Percentiles rank a stretch among this genome's conserved stretches.
phyloP scores from a whole-genome alignment of 2,888 invertebrate genomes.

The Pristionchus exspectatus region DNA sequence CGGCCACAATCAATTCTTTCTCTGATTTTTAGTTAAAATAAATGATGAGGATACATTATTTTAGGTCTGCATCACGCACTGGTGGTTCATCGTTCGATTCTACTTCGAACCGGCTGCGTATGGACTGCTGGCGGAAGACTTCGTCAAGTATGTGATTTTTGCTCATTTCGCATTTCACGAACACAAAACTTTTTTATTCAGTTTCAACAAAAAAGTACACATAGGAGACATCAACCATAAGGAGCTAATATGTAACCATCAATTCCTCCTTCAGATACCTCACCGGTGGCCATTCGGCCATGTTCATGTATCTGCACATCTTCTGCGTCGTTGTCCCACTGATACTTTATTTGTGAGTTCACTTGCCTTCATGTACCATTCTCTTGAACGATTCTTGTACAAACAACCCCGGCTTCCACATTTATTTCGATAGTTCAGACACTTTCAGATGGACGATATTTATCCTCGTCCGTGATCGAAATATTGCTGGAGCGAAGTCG shows the following conservation, averaged over 20 bases:
- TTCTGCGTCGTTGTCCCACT: slow-evolving; percentile 36
- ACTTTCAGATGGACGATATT: slow-evolving; percentile 4
- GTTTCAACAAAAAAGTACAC: too few species aligned
- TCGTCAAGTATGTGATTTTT: neutral
- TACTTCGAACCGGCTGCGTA: slow-evolving; percentile 49
- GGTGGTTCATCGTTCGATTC: neutral
- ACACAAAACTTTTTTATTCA: too few species aligned
- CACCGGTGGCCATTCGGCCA: neutral
- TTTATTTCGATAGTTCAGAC: too few species aligned
- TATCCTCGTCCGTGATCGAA: neutral
- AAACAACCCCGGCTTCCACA: too few species aligned
- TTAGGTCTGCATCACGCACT: slow-evolving; percentile 16
- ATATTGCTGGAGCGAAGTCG: neutral
- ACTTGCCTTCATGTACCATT: neutral
- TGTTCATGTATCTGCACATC: slow-evolving; percentile 28
- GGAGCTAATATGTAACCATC: too few species aligned
- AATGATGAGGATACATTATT: too few species aligned
- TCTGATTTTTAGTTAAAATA: too few species aligned
- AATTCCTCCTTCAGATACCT: slow-evolving; percentile 46
- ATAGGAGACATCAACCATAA: too few species aligned
- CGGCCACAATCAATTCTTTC: neutral
- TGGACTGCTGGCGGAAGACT: slow-evolving; percentile 48
- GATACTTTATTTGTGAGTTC: slow-evolving; percentile 18
- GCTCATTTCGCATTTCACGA: too few species aligned
- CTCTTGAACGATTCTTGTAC: too few species aligned